Evolutionary conservation across 2,797 vertebrate genomes (phyloP), one percentile per base, ranked within the genome.

Genomic region (Coilia nasus): DNA sequence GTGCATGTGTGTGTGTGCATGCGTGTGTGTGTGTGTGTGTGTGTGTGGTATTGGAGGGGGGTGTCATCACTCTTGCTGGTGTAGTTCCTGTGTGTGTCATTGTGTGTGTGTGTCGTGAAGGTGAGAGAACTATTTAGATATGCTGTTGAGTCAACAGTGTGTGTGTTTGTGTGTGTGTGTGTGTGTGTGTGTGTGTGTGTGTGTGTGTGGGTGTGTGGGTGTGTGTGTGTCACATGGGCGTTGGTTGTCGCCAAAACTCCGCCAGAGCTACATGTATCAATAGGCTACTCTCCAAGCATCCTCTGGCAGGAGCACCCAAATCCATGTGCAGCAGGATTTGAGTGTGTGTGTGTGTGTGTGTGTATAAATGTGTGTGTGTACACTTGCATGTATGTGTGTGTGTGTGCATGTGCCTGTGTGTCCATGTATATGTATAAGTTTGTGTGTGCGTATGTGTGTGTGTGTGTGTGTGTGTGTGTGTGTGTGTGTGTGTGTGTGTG

Each of bases 1-100:
- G 46, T 47, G 46, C 10, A 10, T 47, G 46, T 47, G 59, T 23
- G 59, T 23, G 21, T 9, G 59, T 23, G 59, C 6, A 19, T 23
- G 59, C 6, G 60, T 25, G 60, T 64, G 60, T 25, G n/a, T 64
- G n/a, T 64, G 60, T 25, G 60, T 64, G 91, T 91, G 91, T 89
- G 60, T 64, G 60, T 64, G 60, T 64, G 60, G 60, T 64, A 64
- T 7, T 78, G 57, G 19, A 59, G 50, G 50, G 50, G 50, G 50
- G 50, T 54, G 64, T 71, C 25, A 71, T 71, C 64, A 71, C 64
- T 71, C 64, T 35, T 31, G 64, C 31, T 71, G 64, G 64, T 71
- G 64, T 25, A 17, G 64, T 71, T 71, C 64, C 71, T 78, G 71
- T 21, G 71, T 54, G 50, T 54, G 62, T 67, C 15, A 4, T 5